A percentile compares a stretch with the other conserved stretches of the same genome.
These are phyloP conservation scores for Zophobas atratus DNA, from an alignment of 1,140 invertebrate species.

Conservation along the genomic window DNA sequence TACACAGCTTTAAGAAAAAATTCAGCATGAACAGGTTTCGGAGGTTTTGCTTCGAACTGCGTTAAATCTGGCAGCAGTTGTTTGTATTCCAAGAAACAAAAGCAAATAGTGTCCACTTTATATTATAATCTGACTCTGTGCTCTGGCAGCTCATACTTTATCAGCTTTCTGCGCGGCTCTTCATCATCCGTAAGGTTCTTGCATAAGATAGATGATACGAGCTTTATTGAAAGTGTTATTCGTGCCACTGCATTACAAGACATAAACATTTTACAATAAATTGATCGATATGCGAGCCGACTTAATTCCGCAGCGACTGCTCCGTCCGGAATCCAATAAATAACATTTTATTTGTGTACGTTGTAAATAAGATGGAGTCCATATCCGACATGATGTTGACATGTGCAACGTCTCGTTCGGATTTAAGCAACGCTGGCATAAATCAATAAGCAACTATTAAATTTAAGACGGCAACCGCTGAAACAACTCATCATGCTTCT, in stretches of 20 bases:
- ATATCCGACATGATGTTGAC: constrained; percentile 13
- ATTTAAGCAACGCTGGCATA: background rate
- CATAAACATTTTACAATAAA: constrained; percentile 1
- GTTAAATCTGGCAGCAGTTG: background rate
- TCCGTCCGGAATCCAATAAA: background rate
- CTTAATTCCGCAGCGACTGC: constrained; percentile 1
- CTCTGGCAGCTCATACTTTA: constrained; percentile 41
- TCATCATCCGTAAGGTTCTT: constrained; percentile 21
- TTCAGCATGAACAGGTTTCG: too few species aligned
- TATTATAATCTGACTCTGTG: constrained; percentile 32
- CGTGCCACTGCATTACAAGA: constrained; percentile 1
- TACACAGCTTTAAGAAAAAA: too few species aligned
- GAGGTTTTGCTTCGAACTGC: too few species aligned
- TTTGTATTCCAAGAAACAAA: constrained; percentile 1
- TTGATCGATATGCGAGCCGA: background rate
- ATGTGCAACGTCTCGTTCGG: constrained; percentile 9
- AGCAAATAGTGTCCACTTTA: constrained; percentile 30
- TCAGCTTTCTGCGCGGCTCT: constrained; percentile 15
- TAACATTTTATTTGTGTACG: background rate
- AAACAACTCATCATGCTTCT: constrained; percentile 15
- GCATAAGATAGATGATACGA: constrained; percentile 16
- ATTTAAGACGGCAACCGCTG: constrained; percentile 15
- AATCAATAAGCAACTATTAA: constrained; percentile 36
- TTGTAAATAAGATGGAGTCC: background rate
- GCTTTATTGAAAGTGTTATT: constrained; percentile 36